phyloP scores from a whole-genome alignment of 1,140 invertebrate species.

The Meloidogyne exigua region DNA sequence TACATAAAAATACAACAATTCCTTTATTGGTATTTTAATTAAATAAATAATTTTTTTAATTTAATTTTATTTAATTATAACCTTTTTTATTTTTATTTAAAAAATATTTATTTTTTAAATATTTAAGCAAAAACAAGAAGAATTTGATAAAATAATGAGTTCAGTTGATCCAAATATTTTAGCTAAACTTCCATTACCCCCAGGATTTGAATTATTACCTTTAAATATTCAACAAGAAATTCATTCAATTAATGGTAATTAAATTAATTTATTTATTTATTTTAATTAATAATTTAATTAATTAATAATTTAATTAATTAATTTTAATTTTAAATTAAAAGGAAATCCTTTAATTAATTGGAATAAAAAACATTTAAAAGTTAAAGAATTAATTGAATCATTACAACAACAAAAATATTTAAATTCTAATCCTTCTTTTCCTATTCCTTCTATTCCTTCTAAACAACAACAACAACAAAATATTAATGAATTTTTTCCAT shows the following conservation, averaged over 20 bases:
- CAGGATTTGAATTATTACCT: slow-evolving; percentile 36
- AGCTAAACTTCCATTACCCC: slow-evolving; percentile 41
- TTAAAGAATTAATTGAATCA: slow-evolving; percentile 36
- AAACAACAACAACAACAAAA: not conserved
- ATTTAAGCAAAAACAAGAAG: slow-evolving; percentile 38
- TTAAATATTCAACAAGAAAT: slow-evolving; percentile 31
- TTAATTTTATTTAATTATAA: too few relatives aligned
- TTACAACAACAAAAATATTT: slow-evolving; percentile 23
- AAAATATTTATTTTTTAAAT: too few relatives aligned
- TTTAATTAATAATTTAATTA: slow-evolving; percentile 1
- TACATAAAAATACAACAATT: slow-evolving; percentile 28
- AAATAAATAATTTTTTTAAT: too few relatives aligned
- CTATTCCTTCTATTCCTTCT: not conserved
- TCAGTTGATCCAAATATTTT: slow-evolving; percentile 31
- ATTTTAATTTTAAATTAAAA: not conserved
- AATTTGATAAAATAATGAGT: slow-evolving; percentile 42
- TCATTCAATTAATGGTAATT: slow-evolving; percentile 30
- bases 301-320: slow-evolving; percentile 32
- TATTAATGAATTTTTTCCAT: slow-evolving; percentile 27
- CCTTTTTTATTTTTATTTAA: too few relatives aligned
- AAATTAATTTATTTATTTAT: not conserved
- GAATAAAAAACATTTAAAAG: slow-evolving; percentile 3
- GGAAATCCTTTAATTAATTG: not conserved
- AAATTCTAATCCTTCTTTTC: not conserved
- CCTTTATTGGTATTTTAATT: slow-evolving; percentile 23